These are phyloP conservation scores for Lagopus muta DNA, from an alignment of 2,113 vertebrate species.

Conservation along the genomic window DNA sequence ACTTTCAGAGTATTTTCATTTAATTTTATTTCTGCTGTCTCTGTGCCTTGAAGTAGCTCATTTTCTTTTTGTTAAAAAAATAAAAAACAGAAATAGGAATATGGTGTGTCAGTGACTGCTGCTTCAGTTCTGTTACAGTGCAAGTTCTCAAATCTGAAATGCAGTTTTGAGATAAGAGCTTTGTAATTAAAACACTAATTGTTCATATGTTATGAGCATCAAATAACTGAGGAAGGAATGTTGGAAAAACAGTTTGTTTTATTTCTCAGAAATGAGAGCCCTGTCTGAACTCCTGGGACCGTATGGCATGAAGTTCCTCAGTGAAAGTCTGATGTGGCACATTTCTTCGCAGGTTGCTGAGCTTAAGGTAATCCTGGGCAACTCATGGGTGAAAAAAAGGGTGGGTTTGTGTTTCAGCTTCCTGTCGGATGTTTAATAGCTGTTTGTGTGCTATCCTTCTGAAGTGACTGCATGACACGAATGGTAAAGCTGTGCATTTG, in stretches of 20 bases:
- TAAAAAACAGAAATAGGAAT: neutral
- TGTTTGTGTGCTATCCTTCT: neutral
- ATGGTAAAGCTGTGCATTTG: neutral
- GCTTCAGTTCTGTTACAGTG: neutral
- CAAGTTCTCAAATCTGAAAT: neutral
- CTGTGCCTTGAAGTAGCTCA: neutral
- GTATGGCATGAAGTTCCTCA: slow-evolving; percentile 99
- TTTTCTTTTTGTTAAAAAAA: neutral
- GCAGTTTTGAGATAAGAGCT: neutral
- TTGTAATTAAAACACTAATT: neutral
- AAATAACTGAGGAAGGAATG: neutral
- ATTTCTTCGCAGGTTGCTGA: slow-evolving; percentile 99
- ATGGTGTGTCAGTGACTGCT: neutral
- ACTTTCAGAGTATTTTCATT: neutral
- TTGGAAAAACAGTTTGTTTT: slow-evolving; percentile 45
- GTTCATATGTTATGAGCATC: neutral
- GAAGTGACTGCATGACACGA: neutral
- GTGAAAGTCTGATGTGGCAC: slow-evolving; percentile 99
- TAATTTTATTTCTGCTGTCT: neutral
- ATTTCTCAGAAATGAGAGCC: slow-evolving; percentile 93
- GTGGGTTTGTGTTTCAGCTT: neutral
- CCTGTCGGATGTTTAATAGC: neutral
- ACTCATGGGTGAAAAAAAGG: neutral
- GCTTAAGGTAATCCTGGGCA: slow-evolving; percentile 89
- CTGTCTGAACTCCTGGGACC: slow-evolving; percentile 97